phyloP scores from a whole-genome alignment of 2,113 vertebrate species.

The Illadopsis cleaveri region DNA sequence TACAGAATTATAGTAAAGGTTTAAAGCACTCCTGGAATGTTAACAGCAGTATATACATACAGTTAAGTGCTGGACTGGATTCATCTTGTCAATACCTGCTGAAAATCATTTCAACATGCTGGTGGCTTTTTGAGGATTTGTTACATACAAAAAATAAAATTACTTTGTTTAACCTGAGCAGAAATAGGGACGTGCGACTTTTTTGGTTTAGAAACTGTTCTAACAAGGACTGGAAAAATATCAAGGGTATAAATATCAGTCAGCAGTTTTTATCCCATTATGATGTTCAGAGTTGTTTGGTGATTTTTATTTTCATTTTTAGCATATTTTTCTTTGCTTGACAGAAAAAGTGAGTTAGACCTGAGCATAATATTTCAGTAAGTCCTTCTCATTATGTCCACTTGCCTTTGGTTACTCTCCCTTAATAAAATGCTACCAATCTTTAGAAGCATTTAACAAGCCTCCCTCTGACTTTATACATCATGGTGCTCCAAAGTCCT shows the following conservation, averaged over 20 bases:
- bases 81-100: neutral
- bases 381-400: slow-evolving; percentile 1
- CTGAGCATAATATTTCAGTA: neutral
- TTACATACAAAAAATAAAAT: neutral
- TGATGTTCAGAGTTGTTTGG: neutral
- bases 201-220: neutral
- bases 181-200: neutral
- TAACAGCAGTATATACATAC: neutral
- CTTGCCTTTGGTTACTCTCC: slow-evolving; percentile 52
- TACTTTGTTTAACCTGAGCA: neutral
- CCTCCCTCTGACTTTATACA: slow-evolving; percentile 2
- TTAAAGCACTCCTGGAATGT: neutral
- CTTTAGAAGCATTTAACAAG: slow-evolving; percentile 43
- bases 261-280: neutral
- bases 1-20: neutral
- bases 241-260: neutral
- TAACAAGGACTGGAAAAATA: neutral
- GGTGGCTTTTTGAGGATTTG: neutral
- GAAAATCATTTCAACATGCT: neutral
- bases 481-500: neutral
- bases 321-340: neutral
- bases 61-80: neutral
- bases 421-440: slow-evolving; percentile 60
- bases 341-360: neutral
- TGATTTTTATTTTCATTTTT: neutral